Percentiles rank a stretch among this genome's conserved stretches.
phyloP scores from a whole-genome alignment of 1,140 invertebrate genomes.

The Drosophila kepulauana region DNA sequence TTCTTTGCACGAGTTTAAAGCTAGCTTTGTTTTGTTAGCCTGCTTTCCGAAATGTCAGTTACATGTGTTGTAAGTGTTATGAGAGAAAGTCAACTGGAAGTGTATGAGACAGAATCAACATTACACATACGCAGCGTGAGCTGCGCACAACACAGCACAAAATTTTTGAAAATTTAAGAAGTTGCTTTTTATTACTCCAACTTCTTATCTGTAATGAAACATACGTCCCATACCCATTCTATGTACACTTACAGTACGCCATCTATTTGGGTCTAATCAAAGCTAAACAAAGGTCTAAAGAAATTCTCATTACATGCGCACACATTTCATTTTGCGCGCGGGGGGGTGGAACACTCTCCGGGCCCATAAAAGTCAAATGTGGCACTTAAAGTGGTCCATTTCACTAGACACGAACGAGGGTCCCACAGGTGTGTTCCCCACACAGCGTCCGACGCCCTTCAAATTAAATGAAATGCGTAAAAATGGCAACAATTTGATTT shows the following conservation, averaged over 20 bases:
- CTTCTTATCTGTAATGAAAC: conserved; percentile 11
- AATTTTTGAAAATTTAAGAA: conserved; percentile 9
- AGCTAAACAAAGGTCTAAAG: conserved; percentile 67
- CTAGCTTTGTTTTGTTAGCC: conserved; percentile 56
- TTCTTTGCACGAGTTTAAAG: conserved; percentile 31
- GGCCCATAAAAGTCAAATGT: conserved; percentile 80
- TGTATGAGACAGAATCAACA: conserved; percentile 27
- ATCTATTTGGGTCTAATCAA: conserved; percentile 65
- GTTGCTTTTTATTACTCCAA: conserved; percentile 7
- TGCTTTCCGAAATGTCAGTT: conserved; percentile 67
- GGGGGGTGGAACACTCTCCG: conserved; percentile 8
- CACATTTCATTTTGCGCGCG: conserved; percentile 65
- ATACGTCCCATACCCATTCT: conserved; percentile 2
- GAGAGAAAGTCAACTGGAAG: conserved; percentile 53
- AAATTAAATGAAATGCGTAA: conserved; percentile 84
- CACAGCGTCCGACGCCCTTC: conserved; percentile 52
- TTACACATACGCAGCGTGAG: conserved; percentile 38
- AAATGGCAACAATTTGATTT: conserved; percentile 84
- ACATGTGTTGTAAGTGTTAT: conserved; percentile 66
- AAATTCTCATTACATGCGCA: conserved; percentile 73
- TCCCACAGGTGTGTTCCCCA: conserved; percentile 73
- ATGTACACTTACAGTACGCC: not conserved
- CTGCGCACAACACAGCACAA: not conserved
- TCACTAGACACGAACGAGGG: conserved; percentile 39
- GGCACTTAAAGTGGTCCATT: conserved; percentile 81